Base-by-base conservation (phyloP, 2,888 invertebrate species). In the Seira ritae region DNA sequence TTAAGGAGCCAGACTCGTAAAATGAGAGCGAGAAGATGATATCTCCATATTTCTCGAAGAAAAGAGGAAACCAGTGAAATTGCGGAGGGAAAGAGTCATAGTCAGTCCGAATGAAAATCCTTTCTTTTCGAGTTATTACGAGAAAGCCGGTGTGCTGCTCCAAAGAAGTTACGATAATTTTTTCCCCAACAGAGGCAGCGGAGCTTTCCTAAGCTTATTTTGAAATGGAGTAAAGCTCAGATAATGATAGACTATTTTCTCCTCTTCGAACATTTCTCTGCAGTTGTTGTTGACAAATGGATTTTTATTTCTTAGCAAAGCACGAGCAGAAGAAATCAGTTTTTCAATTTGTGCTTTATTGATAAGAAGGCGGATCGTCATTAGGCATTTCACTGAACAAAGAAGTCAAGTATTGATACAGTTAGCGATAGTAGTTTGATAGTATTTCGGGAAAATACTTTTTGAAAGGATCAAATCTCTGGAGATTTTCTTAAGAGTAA, bases 261-360 rank as follows among this genome's bases (percentile, higher is more conserved):
- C 50, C 8, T 15, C 50, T 50, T 50, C 50, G 50, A 50, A 15
- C 37, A 68, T 10, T 37, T 69, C 69, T 42, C 80, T 80, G 80
- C 62, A 73, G 22, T 80, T 80, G 80, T 74, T 80, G 80, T 80
- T 80, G 80, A 80, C 80, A 80, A 73, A 80, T 74, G 80, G 80
- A 69, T 55, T 80, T 46, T 74, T 50, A 50, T 50, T 50, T 50
- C 50, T 50, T 50, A 50, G 17, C 6, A 2, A 50, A 50, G 12
- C 12, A 15, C 15, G 50, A 8, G 8, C 3, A 8, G 17, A 50
- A 50, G 17, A 50, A 50, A 50, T 8, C 50, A 50, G 15, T 50
- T 15, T 50, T 15, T n/a, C 50, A 3, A n/a, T 50, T 50, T 50
- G 50, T 15, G 12, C 50, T 50, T 50, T 50, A n/a, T 50, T 50